A percentile compares a stretch with the other conserved stretches of the same genome.
Evolutionary conservation across 2,113 vertebrate genomes (phyloP).

Genomic region (Tragelaphus scriptus): DNA sequence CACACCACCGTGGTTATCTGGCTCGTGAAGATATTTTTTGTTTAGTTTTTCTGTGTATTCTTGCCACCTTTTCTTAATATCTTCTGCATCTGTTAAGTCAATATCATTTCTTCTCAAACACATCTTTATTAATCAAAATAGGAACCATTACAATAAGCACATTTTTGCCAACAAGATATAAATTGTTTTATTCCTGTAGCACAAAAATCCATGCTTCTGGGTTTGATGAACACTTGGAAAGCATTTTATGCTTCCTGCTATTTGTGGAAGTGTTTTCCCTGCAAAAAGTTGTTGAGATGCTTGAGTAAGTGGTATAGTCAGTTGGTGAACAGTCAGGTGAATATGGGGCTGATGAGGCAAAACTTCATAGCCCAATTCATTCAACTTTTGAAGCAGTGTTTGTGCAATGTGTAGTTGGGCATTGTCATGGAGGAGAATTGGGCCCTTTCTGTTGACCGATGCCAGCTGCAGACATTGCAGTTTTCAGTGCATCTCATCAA

Average conservation of each 20-base stretch:
- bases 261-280: not conserved
- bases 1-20: not conserved
- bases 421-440: not conserved
- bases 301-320: not conserved
- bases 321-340: not conserved
- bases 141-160: not conserved
- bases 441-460: not conserved
- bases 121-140: not conserved
- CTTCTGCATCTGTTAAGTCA: not conserved
- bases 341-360: not conserved
- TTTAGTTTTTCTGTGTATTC: not conserved
- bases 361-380: not conserved
- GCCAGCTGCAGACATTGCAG: not conserved
- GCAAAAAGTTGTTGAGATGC: not conserved
- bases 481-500: not conserved
- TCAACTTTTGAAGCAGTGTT: not conserved
- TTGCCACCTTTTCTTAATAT: not conserved
- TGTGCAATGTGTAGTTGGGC: fast-evolving
- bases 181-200: not conserved
- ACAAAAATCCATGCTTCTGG: not conserved
- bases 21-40: not conserved
- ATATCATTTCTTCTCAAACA: not conserved
- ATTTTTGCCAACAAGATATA: not conserved
- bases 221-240: not conserved
- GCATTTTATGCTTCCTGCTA: not conserved